phyloP scores from a whole-genome alignment of 2,113 vertebrate species.

The Psilopogon haemacephalus region DNA sequence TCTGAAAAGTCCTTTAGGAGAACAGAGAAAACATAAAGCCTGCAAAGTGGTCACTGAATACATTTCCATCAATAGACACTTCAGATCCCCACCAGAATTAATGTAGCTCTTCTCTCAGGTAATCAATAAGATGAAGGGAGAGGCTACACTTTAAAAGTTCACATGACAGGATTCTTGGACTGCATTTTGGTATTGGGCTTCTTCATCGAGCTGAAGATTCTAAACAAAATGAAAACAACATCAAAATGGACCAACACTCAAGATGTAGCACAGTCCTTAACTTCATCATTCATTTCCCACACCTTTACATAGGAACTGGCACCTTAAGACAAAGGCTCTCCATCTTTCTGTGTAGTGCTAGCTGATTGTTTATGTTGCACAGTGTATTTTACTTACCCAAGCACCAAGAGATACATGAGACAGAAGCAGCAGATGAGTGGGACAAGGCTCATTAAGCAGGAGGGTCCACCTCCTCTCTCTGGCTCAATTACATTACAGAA shows the following conservation, averaged over 20 bases:
- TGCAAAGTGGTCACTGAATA: constrained; percentile 44
- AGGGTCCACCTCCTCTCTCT: background rate
- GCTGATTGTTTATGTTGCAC: background rate
- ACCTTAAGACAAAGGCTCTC: background rate
- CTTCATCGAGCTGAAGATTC: constrained; percentile 82
- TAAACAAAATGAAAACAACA: constrained; percentile 59
- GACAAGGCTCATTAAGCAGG: constrained; percentile 13
- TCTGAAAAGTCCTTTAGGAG: constrained; percentile 1
- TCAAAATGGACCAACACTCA: constrained; percentile 28
- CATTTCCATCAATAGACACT: constrained; percentile 69
- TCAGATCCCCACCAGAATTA: constrained; percentile 41
- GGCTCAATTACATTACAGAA: background rate
- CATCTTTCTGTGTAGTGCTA: background rate
- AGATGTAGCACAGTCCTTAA: background rate
- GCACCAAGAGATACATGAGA: background rate
- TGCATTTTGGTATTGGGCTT: constrained; percentile 81
- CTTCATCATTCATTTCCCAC: background rate
- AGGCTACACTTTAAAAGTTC: constrained; percentile 69
- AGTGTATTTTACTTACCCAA: background rate
- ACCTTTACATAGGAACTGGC: background rate
- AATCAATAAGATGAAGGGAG: constrained; percentile 57
- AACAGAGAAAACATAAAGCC: background rate
- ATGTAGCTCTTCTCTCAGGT: constrained; percentile 50
- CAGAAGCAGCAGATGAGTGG: background rate
- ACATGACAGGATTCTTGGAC: constrained; percentile 80